phyloP scores from a whole-genome alignment of 2,113 vertebrate species.

The Thinocorus orbignyianus region DNA sequence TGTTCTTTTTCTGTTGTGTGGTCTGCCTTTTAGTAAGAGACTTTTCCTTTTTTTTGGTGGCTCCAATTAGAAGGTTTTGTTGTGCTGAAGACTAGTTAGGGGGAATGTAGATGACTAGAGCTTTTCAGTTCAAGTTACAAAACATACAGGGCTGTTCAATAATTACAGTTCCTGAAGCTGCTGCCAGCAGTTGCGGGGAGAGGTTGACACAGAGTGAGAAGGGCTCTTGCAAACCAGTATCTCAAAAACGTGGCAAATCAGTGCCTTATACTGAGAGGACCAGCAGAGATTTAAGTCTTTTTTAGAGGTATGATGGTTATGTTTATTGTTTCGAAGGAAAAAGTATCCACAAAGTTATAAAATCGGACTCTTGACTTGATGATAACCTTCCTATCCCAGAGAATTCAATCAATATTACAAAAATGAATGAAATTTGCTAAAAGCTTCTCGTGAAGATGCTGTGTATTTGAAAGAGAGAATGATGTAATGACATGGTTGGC shows the following conservation, averaged over 20 bases:
- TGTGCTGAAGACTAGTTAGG: conserved; percentile 23
- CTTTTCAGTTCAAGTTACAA: conserved; percentile 41
- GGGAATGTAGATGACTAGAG: neutral
- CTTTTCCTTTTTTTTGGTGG: neutral
- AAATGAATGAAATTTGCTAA: neutral
- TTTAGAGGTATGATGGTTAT: neutral
- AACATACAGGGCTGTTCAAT: conserved; percentile 44
- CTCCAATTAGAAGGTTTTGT: conserved; percentile 24
- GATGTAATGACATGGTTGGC: neutral
- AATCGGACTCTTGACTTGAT: neutral
- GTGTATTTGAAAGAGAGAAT: neutral
- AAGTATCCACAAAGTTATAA: neutral
- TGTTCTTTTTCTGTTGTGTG: neutral
- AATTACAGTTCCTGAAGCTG: conserved; percentile 50
- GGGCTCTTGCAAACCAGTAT: neutral
- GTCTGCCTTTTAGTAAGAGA: neutral
- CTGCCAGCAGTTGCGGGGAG: neutral
- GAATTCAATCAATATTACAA: neutral
- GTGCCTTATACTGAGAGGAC: neutral
- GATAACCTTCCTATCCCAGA: neutral
- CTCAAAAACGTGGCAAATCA: neutral
- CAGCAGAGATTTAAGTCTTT: neutral
- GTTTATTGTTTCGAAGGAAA: neutral
- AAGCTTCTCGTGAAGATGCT: neutral
- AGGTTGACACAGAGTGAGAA: neutral